Evolutionary conservation across 2,888 invertebrate genomes (phyloP).

Genomic region (Merodon equestris): DNA sequence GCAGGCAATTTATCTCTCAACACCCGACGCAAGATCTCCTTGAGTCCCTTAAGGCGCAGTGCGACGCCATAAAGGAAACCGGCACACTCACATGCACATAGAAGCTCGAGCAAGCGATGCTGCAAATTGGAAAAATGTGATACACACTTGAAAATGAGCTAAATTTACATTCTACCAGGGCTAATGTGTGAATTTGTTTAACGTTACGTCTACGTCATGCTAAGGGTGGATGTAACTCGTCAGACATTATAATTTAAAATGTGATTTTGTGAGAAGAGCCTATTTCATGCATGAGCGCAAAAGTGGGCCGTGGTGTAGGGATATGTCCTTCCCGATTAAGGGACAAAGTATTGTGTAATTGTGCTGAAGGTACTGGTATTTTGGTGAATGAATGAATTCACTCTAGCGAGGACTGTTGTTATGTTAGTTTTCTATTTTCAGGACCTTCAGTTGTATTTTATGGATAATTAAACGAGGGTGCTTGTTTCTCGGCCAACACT

Average conservation of each 20-base stretch:
- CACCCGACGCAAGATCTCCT: conserved; percentile 10
- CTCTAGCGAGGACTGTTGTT: conserved; percentile 39
- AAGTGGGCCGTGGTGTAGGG: background rate
- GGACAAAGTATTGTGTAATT: conserved; percentile 43
- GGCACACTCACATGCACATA: background rate
- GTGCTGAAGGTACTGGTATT: conserved; percentile 32
- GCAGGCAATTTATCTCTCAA: conserved; percentile 57
- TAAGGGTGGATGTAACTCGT: conserved; percentile 11
- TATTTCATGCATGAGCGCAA: conserved; percentile 26
- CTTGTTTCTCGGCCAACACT: too few relatives aligned
- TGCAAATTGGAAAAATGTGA: conserved; percentile 36
- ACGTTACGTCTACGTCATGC: conserved; percentile 8
- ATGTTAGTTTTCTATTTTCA: background rate
- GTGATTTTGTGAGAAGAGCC: conserved; percentile 32
- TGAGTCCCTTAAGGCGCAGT: background rate
- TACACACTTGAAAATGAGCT: conserved; percentile 47
- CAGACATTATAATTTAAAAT: conserved; percentile 52
- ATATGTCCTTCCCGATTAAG: conserved; percentile 29
- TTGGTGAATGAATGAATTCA: too few relatives aligned
- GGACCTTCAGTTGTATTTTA: conserved; percentile 21
- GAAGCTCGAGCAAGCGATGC: conserved; percentile 10
- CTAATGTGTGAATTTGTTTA: conserved; percentile 54
- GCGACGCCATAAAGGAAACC: too few relatives aligned
- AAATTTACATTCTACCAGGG: conserved; percentile 45
- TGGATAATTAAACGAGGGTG: conserved; percentile 25